Base-by-base conservation (phyloP, 2,113 vertebrate species). In the Callopanchax toddi region DNA sequence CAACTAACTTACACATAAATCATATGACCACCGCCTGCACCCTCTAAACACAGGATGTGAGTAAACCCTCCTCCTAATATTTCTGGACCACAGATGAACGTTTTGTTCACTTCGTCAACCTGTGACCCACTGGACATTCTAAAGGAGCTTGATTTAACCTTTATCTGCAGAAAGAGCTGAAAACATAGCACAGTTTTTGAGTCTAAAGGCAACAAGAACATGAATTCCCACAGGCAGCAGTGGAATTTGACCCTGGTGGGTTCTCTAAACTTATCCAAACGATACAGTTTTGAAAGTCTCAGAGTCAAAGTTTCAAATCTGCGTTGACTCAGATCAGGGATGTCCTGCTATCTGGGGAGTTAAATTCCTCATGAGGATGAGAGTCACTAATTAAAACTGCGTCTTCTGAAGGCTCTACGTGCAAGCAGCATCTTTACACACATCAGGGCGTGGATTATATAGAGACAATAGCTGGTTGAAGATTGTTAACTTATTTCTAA, bases 71-170 rank as follows among this genome's bases (percentile, higher is more conserved):
- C 36, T 42, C 62, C 58, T 37, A 52, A 58, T 63, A 75, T 81
- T 58, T 64, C 60, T 52, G 46, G 36, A 23, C 7, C 20, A 55
- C 58, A 66, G 58, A 78, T 29, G 1, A 54, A 61, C 37, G 42
- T 63, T 79, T 80, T 83, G 55, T 76, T 64, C 42, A 66, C 37
- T 59, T 55, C 57, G 73, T 62, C 68, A 62, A 76, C 63, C 64
- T 65, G 43, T 10, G 50, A 72, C 68, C 70, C 67, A 63, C 40
- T 60, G 5, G 45, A 52, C 54, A 37, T 32, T 32, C 29, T 32
- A 32, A 32, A 32, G 29, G 64, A 54, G 11, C 76, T 12, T 26
- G 43, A 32, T 60, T 42, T 75, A 58, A 77, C 71, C 62, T 75
- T 25, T 78, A 69, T 78, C 56, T 72, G 44, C 2, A 23, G 49